Percentiles rank a stretch among this genome's conserved stretches.
Evolutionary conservation across 2,888 invertebrate species (phyloP).

Genomic region (Gerosis bhagava): DNA sequence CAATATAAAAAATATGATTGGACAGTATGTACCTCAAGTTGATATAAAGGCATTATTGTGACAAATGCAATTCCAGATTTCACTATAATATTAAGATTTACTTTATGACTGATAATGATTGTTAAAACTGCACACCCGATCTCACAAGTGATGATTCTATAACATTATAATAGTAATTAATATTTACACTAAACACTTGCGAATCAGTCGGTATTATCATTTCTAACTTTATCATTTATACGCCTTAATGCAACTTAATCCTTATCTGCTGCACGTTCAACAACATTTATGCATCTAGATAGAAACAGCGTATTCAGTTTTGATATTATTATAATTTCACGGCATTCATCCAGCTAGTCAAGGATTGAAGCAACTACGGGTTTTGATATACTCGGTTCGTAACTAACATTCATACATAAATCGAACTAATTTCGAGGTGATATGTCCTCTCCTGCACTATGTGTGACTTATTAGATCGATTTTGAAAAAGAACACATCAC

Average conservation of each 20-base stretch:
- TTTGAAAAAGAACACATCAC: too few species aligned
- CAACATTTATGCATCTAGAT: slow-evolving; percentile 26
- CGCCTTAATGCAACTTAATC: slow-evolving; percentile 48
- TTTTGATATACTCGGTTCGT: slow-evolving; percentile 41
- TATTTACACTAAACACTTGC: slow-evolving; percentile 79
- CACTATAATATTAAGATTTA: slow-evolving; percentile 39
- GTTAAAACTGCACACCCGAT: slow-evolving; percentile 53
- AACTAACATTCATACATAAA: slow-evolving; percentile 41
- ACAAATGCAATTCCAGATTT: slow-evolving; percentile 63
- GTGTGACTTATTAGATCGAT: slow-evolving; percentile 34
- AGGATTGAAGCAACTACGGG: slow-evolving; percentile 51
- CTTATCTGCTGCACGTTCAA: slow-evolving; percentile 34
- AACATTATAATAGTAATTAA: slow-evolving; percentile 53
- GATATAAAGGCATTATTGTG: too few species aligned
- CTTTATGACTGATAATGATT: slow-evolving; percentile 25
- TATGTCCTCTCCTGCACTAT: slow-evolving; percentile 44
- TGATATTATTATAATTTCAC: slow-evolving; percentile 4
- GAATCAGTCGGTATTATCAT: slow-evolving; percentile 66
- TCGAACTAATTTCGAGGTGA: slow-evolving; percentile 44
- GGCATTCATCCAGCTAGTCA: slow-evolving; percentile 32
- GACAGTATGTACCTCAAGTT: too few species aligned
- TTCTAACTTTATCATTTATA: slow-evolving; percentile 44
- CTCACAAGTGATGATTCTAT: slow-evolving; percentile 60
- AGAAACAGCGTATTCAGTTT: slow-evolving; percentile 33
- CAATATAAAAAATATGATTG: too few species aligned